Base-by-base conservation (phyloP, 2,888 invertebrate genomes). In the Ernsta delagoae region DNA sequence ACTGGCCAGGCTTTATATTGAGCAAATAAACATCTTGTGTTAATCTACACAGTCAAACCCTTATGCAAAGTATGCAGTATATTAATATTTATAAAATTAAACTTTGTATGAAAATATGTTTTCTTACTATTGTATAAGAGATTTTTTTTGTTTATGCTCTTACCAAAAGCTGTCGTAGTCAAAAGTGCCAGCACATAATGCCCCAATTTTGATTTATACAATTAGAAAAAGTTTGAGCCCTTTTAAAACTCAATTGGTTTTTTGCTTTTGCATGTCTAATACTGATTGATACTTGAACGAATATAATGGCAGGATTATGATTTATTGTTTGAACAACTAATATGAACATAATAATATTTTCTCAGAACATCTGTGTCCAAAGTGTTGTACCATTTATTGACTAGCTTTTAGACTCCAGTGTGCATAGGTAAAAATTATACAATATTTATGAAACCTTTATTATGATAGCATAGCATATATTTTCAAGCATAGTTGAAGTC, bases 231-330 rank as follows among this genome's bases (percentile, higher is more conserved):
- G 57, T 65, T 50, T 7, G n/a, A 57, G 36, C 56, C 56, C 36
- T 67, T 45, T 39, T 36, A 43, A 56, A n/a, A 67, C 45, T 67
- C 61, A 39, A 61, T 67, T 67, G 61, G 61, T 67, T 67, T 67
- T 43, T 56, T 16, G 67, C 67, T 67, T 67, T 62, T 67, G 67
- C 67, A 67, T 67, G 67, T 59, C 34, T 24, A 63, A 63, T 50
- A 53, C 48, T 59, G 41, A 65, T 48, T 34, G 54, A 5, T 54
- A 43, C n/a, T 68, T 57, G 6, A 57, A 69, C 36, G 12, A 59
- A 62, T 61, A 31, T 65, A 69, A 71, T 61, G 62, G 67, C 61
- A 67, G 67, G 67, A 67, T 67, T 67, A 67, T 63, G 6, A 9
- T 66, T 54, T 56, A 61, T 31, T n/a, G 41, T 41, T 6, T 39